Evolutionary conservation across 2,888 invertebrate species (phyloP), one percentile per base, ranked within the genome.

Genomic region (Ptychoptera contaminata): DNA sequence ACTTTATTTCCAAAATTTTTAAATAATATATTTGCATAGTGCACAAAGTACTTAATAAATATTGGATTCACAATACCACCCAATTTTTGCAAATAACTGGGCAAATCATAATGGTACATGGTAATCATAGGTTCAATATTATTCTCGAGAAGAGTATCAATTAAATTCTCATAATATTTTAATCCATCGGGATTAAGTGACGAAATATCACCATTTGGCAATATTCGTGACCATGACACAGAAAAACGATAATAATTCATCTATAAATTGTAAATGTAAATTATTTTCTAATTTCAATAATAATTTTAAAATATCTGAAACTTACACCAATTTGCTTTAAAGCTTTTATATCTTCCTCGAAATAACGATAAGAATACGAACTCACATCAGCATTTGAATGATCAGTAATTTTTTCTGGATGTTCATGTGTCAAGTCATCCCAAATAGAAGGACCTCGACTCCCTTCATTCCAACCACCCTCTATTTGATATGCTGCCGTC

Each of bases 121-220:
- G 73, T 72, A 54, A 78, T 63, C 58, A 75, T 61, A 0, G 82
- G 81, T 41, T 63, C 58, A 45, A 83, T 78, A 37, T 69, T 71
- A 50, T 72, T 72, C 32, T 65, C 68, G 1, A 76, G 48, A 49
- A 82, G 67, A 55, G 72, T 74, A 53, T 78, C 59, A 44, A 82
- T 76, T 7, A 79, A 60, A 48, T 70, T 66, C 50, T 76, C 74
- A 59, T 82, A 83, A 57, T 80, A 79, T 29, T 67, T 58, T 11
- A 77, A 61, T 2, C 79, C 82, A 2, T 65, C 66, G 51, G 69
- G 55, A 54, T 77, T 82, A 10, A 76, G 59, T n/a, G 63, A 58
- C 41, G 71, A 65, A 1, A 66, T 49, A 40, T 67, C 68, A 36
- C 74, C 75, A 16, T 67, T 70, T 0, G 80, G 76, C 41, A 79